A percentile compares a stretch with the other conserved stretches of the same genome.
Evolutionary conservation across 2,888 invertebrate species (phyloP).

Genomic region (Pterostichus madidus): DNA sequence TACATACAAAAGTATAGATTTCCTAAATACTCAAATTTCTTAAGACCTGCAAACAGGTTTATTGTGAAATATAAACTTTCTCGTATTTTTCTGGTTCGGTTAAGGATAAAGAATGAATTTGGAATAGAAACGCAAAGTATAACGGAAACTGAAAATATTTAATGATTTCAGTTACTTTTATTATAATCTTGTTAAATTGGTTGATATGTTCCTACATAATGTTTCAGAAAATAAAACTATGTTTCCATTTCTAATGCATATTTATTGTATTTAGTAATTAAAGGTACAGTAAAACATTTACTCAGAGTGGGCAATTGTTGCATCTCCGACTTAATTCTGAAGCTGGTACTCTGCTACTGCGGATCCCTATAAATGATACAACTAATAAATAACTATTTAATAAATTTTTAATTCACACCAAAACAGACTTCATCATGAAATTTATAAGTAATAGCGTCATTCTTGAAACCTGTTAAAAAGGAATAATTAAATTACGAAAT

Average conservation of each 20-base stretch:
- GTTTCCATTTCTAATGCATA: no score
- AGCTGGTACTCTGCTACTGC: no score
- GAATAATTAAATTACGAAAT: background rate
- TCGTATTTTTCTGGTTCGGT: no score
- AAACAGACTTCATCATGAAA: slow-evolving; percentile 9
- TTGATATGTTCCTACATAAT: no score
- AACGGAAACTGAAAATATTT: background rate
- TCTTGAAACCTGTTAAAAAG: background rate
- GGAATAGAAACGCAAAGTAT: no score
- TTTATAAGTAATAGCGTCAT: background rate
- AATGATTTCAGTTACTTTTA: background rate
- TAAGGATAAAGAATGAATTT: no score
- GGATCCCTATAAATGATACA: background rate
- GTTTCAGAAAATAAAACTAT: no score
- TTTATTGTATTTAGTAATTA: background rate
- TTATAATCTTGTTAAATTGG: background rate
- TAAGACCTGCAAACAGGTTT: background rate
- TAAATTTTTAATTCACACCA: background rate
- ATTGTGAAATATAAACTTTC: slow-evolving; percentile 7
- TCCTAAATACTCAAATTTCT: slow-evolving; percentile 9
- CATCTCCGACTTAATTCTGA: no score
- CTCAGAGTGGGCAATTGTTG: background rate
- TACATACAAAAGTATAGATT: background rate
- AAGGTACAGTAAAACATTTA: background rate
- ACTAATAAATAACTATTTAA: background rate